Evolutionary conservation across 2,113 vertebrate genomes (phyloP).

Genomic region (Isichthys henryi): DNA sequence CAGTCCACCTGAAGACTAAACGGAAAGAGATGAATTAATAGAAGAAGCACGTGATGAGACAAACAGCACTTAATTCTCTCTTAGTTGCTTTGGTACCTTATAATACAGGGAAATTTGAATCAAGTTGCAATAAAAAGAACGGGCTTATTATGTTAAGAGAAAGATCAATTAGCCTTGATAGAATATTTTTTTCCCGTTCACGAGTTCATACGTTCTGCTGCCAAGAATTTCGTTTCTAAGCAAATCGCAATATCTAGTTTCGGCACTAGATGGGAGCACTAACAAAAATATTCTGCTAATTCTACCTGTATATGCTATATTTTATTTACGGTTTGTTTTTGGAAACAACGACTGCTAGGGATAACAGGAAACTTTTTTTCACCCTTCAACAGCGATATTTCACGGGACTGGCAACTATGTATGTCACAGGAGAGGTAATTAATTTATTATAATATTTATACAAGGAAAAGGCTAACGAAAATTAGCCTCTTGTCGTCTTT

Average conservation of each 20-base stretch:
- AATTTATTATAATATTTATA: neutral
- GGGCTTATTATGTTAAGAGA: neutral
- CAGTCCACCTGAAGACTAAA: neutral
- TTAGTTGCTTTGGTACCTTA: neutral
- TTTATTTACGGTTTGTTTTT: neutral
- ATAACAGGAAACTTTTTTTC: neutral
- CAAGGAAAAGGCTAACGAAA: neutral
- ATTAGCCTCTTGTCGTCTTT: neutral
- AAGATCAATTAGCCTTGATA: neutral
- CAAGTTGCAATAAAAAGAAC: neutral
- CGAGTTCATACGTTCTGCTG: neutral
- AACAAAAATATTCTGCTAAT: neutral
- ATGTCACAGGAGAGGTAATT: neutral
- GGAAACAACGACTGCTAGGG: neutral
- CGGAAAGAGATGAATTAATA: neutral
- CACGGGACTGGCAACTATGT: neutral
- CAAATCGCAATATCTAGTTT: neutral
- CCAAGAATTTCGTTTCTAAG: neutral
- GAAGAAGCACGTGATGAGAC: neutral
- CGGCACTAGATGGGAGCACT: neutral
- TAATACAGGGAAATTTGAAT: neutral
- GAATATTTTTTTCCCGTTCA: neutral
- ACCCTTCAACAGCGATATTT: neutral
- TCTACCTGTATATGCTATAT: neutral
- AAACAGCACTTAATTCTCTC: neutral